Conservation (phyloP, 2,797 vertebrate species). For the Taenioides sp. region DNA sequence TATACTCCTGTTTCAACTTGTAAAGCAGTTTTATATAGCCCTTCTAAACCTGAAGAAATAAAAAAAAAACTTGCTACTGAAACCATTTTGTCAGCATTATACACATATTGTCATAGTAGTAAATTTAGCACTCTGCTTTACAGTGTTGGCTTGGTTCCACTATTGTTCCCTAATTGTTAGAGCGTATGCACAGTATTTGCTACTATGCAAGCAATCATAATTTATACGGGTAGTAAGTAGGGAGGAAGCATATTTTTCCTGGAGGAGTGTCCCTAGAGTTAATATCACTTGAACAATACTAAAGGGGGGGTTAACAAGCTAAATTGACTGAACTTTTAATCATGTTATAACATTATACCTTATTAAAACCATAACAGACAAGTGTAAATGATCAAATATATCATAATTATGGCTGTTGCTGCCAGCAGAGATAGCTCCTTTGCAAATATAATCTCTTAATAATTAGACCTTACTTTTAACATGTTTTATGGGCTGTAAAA, state of each 20-base stretch:
- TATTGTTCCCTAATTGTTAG: neutral
- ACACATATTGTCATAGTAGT: neutral
- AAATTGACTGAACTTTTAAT: too few species aligned
- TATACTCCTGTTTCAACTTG: neutral
- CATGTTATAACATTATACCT: too few species aligned
- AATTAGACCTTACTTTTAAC: too few species aligned
- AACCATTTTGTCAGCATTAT: neutral
- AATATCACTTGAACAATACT: too few species aligned
- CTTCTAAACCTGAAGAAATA: neutral
- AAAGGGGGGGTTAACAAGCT: too few species aligned
- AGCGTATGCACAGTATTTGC: neutral
- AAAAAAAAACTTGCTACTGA: neutral
- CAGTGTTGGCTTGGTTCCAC: conserved; percentile 2
- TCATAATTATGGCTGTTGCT: too few species aligned
- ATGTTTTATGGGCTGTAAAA: too few species aligned
- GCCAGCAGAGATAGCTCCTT: too few species aligned
- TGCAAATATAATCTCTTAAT: too few species aligned
- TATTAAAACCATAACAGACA: too few species aligned
- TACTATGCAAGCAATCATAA: neutral
- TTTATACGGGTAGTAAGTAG: neutral
- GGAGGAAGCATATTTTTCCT: neutral
- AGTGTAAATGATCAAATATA: too few species aligned
- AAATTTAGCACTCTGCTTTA: neutral
- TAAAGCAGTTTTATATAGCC: neutral
- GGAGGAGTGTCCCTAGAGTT: too few species aligned